Base-by-base conservation (phyloP, 2,888 invertebrate species). In the Trichogramma evanescens region DNA sequence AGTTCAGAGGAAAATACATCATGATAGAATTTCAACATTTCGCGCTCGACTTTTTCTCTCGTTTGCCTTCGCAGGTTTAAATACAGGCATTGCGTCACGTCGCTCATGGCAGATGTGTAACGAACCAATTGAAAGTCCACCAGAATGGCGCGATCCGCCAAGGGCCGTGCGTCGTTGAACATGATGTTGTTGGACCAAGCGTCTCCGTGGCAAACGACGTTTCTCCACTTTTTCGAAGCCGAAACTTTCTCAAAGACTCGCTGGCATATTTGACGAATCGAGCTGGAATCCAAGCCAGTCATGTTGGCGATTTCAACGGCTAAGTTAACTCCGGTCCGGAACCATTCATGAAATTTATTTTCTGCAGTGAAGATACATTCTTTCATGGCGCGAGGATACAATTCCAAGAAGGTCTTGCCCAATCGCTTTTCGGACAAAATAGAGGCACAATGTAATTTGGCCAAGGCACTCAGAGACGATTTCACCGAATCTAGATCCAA, bases 61-160 rank as follows among this genome's bases (percentile, higher is more conserved):
- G 65, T 66, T 1, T 54, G 54, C 6, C 65, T 43, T 10, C 56
- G 63, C 5, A 64, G 65, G 42, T 60, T 65, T 41, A 64, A 26
- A 50, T 67, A 63, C n/a, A 67, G 58, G 42, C 66, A 61, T n/a
- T 63, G 52, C 6, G 58, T 26, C 8, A 66, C 53, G n/a, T 67
- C 68, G 6, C 63, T 63, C n/a, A 65, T 64, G 1, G 64, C 52
- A 1, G 68, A 56, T 13, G 63, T 65, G 68, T 85, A 88, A 39
- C 85, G 80, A 0, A 83, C 78, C 51, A 87, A 79, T 75, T 89
- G 89, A 69, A 85, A 89, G 74, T 89, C 89, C 3, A 89, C 83
- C 10, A 89, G 70, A 48, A 84, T 71, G 66, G 86, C 86, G 43
- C 83, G 81, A 42, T 83, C 80, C 4, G 83, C 76, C 1, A 84